phyloP scores from a whole-genome alignment of 92 coral and sea anemone genomes.

The Porites divaricata region DNA sequence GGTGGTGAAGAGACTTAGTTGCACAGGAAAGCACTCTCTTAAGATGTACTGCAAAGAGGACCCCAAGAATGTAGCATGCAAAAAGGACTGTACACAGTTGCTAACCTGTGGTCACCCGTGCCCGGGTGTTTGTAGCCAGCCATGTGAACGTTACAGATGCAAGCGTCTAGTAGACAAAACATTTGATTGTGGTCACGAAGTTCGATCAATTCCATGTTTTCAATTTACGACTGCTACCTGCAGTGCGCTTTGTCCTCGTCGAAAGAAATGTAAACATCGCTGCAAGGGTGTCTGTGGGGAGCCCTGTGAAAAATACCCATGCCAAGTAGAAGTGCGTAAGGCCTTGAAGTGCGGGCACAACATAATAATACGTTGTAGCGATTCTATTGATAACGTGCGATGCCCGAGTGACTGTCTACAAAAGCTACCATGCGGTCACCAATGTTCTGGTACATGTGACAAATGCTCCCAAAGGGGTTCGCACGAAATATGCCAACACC shows the following conservation, averaged over 20 bases:
- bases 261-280: slow-evolving; percentile 50
- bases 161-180: slow-evolving; percentile 7
- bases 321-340: slow-evolving; percentile 34
- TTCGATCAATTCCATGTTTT: slow-evolving; percentile 38
- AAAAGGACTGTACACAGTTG: neutral
- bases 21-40: slow-evolving; percentile 42
- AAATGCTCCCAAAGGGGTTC: slow-evolving; percentile 45
- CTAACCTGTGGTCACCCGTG: slow-evolving; percentile 76
- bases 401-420: slow-evolving; percentile 55
- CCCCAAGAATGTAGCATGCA: neutral
- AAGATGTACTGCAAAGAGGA: slow-evolving; percentile 1
- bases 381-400: slow-evolving; percentile 9
- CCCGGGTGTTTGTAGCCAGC: slow-evolving; percentile 71
- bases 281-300: slow-evolving; percentile 66
- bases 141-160: slow-evolving; percentile 76
- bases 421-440: slow-evolving; percentile 73
- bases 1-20: slow-evolving; percentile 26
- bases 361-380: slow-evolving; percentile 37
- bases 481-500: slow-evolving; percentile 60
- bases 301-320: slow-evolving; percentile 46
- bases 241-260: slow-evolving; percentile 46
- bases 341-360: slow-evolving; percentile 63
- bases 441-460: slow-evolving; percentile 63
- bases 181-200: slow-evolving; percentile 62
- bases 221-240: slow-evolving; percentile 21